Evolutionary conservation across 1,140 invertebrate species (phyloP).

Genomic region (Cydia strobilella): DNA sequence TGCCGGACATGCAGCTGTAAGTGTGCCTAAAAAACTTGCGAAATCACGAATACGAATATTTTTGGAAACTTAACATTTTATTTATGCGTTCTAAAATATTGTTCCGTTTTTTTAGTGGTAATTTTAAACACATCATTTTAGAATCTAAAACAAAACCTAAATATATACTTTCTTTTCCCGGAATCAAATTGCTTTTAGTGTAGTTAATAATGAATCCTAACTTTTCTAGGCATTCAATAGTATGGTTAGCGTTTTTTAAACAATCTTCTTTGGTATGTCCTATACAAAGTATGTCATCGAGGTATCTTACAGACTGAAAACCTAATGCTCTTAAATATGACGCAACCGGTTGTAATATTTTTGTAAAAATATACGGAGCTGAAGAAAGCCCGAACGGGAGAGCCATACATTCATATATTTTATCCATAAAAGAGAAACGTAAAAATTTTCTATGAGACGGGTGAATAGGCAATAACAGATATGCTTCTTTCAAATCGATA

Average conservation of each 20-base stretch:
- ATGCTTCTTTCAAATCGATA: background rate
- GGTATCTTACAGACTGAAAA: constrained; percentile 27
- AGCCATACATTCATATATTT: background rate
- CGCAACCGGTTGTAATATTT: constrained; percentile 35
- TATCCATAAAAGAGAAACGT: background rate
- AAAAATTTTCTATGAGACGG: background rate
- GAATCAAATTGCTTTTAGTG: constrained; percentile 28
- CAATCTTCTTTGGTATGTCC: constrained; percentile 26
- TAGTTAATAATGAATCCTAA: constrained; percentile 37
- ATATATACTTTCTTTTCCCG: background rate
- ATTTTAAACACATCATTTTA: constrained; percentile 19
- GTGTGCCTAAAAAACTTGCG: constrained; percentile 7
- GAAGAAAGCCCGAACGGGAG: constrained; percentile 33
- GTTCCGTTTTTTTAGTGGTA: constrained; percentile 11
- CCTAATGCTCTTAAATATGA: constrained; percentile 30
- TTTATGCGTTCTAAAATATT: background rate
- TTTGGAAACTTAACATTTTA: background rate
- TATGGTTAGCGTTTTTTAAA: constrained; percentile 26
- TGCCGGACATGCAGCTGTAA: constrained; percentile 25
- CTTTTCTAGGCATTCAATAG: constrained; percentile 17
- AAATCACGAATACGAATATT: constrained; percentile 27
- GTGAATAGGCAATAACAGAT: background rate
- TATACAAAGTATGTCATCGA: constrained; percentile 36
- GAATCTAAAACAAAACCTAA: constrained; percentile 26
- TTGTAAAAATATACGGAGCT: constrained; percentile 39